Base-by-base conservation (phyloP, 2,888 invertebrate species). In the Phrixothrix hirtus region DNA sequence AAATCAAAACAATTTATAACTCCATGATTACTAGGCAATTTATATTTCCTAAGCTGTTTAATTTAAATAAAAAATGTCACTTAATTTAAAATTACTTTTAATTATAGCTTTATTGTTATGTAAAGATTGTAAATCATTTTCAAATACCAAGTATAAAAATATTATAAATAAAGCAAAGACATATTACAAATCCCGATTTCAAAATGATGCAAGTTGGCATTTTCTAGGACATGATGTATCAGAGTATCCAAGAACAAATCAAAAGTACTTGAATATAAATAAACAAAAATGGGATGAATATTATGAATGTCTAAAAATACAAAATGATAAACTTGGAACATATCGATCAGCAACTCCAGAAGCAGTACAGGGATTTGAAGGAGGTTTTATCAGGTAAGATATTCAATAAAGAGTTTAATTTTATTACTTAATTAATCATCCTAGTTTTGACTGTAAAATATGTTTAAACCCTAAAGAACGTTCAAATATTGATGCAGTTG, bases 391-490 rank as follows among this genome's bases (percentile, higher is more conserved):
- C 13, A 75, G 69, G 73, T 74, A 76, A 31, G 13, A 32, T n/a
- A n/a, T n/a, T n/a, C 5, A 36, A 12, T 6, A 4, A 21, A 16
- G 2, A 16, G 15, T n/a, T 12, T n/a, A n/a, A n/a, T 29, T 1
- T n/a, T n/a, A 14, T 29, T 42, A 45, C n/a, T 44, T 11, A 14
- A 34, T 12, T 21, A 9, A 37, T 9, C 1, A 13, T 60, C 55
- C 21, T 56, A 80, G 80, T 55, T 70, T 81, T 29, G 71, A 77
- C 39, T 81, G 81, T 60, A 75, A 77, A 60, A 66, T 82, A 29
- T 85, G 84, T 59, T 57, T 78, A 5, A 80, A 80, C 34, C 84
- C 85, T 0, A 66, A 65, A 13, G 78, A 79, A 61, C 54, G 61
- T 1, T 47, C 63, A 0, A 61, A 61, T 2, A 64, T 72, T 1